phyloP scores from a whole-genome alignment of 2,797 vertebrate species.

The Pyrocephalus nanus region DNA sequence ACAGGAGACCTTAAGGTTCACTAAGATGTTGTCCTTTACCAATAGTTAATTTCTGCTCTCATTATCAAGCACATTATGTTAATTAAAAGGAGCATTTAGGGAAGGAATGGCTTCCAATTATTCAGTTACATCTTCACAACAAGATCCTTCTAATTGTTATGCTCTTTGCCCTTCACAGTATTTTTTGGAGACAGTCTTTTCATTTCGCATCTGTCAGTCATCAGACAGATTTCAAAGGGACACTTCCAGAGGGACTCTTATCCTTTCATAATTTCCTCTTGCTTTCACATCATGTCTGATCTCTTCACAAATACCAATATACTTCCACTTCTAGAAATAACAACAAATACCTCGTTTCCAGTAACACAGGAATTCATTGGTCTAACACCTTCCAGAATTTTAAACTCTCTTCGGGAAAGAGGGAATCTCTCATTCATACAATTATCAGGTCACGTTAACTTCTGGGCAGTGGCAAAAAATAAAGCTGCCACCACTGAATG shows the following conservation, averaged over 20 bases:
- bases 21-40: background rate
- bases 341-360: background rate
- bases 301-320: slow-evolving; percentile 22
- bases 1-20: background rate
- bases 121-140: slow-evolving; percentile 5
- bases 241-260: slow-evolving; percentile 18
- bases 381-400: background rate
- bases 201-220: slow-evolving; percentile 51
- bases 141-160: slow-evolving; percentile 3
- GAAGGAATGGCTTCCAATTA: slow-evolving; percentile 17
- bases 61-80: background rate
- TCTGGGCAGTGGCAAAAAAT: background rate
- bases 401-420: background rate
- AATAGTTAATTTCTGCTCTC: slow-evolving; percentile 9
- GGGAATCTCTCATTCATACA: background rate
- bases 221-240: slow-evolving; percentile 44
- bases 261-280: slow-evolving; percentile 16
- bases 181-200: slow-evolving; percentile 18
- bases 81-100: background rate
- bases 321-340: background rate
- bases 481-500: background rate
- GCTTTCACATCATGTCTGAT: slow-evolving; percentile 16
- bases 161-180: slow-evolving; percentile 12
- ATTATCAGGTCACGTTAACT: background rate
- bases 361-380: background rate